These are phyloP conservation scores for Heterotilapia buettikoferi DNA, from an alignment of 2,113 vertebrate genomes.

Conservation along the genomic window DNA sequence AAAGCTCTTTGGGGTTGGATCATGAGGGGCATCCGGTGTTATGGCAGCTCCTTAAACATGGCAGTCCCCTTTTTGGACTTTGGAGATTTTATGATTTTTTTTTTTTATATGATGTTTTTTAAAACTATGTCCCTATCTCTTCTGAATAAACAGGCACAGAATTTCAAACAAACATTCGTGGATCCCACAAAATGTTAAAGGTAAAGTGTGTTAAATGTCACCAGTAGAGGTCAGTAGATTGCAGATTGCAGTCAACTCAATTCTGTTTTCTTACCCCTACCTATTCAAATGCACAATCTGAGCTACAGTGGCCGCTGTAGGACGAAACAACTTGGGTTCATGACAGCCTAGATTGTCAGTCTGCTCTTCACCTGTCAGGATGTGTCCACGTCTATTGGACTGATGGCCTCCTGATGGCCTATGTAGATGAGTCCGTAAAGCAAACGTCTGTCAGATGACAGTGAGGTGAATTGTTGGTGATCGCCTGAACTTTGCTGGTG, in stretches of 20 bases:
- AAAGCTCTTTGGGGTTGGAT: neutral
- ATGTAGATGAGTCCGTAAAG: neutral
- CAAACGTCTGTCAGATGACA: neutral
- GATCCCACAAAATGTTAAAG: neutral
- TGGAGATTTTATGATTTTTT: neutral
- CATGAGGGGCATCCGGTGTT: neutral
- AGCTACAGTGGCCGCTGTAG: neutral
- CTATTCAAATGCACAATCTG: accelerated
- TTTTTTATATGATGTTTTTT: accelerated
- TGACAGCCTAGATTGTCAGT: neutral
- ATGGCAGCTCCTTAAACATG: neutral
- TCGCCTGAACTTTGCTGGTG: neutral
- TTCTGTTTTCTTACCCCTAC: neutral
- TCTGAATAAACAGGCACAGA: neutral
- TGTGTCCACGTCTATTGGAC: accelerated
- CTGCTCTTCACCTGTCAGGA: neutral
- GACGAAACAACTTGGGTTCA: neutral
- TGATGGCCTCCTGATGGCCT: neutral
- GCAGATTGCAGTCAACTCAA: accelerated
- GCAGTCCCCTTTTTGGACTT: accelerated
- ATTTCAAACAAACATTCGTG: neutral
- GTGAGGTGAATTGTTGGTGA: neutral
- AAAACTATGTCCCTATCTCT: neutral
- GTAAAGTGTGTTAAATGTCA: neutral
- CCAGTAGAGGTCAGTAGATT: neutral